These are phyloP conservation scores for Phaedon cochleariae DNA, from an alignment of 2,888 invertebrate species.

Conservation along the genomic window DNA sequence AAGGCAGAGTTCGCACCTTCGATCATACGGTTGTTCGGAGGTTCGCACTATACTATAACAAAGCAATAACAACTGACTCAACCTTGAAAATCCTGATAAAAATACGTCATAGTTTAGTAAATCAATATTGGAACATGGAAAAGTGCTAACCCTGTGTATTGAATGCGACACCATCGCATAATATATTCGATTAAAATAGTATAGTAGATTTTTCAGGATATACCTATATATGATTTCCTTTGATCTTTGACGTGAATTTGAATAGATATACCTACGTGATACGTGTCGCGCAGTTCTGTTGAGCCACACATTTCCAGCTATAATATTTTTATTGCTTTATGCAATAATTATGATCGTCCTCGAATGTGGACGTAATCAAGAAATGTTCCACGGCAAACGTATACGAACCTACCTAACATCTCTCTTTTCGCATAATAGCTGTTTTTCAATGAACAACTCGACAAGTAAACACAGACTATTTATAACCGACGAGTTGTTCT, in stretches of 20 bases:
- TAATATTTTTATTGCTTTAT: not conserved
- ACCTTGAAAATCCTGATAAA: no score
- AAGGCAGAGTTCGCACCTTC: no score
- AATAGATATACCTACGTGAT: not conserved
- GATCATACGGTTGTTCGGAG: no score
- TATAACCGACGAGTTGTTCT: constrained; percentile 13
- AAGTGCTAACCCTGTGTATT: no score
- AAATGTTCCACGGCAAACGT: not conserved
- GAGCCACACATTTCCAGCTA: not conserved
- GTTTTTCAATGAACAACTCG: not conserved
- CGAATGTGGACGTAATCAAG: not conserved
- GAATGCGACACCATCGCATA: no score
- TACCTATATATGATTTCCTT: no score
- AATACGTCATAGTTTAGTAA: no score
- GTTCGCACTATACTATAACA: no score
- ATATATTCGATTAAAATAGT: no score
- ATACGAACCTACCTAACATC: not conserved
- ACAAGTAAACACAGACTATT: constrained; percentile 7
- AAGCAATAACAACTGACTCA: no score
- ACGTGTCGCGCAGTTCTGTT: not conserved
- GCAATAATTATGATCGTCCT: not conserved
- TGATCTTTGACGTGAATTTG: not conserved
- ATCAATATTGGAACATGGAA: no score
- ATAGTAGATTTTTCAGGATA: no score
- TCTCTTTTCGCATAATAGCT: not conserved